Base-by-base conservation (phyloP, 2,797 vertebrate genomes). In the Galagoides demidoff region DNA sequence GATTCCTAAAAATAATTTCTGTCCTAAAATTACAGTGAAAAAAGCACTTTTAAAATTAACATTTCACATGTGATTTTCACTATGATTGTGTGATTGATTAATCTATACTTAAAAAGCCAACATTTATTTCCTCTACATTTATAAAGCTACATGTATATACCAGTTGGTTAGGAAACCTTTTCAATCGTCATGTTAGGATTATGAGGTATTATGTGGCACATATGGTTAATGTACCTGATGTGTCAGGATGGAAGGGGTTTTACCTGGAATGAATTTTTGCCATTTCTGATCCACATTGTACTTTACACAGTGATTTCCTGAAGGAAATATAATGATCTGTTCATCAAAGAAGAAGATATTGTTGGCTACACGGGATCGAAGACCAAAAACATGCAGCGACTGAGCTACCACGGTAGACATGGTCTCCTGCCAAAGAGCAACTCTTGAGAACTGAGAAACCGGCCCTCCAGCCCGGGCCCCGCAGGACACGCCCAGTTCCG, bases 201-300 rank as follows among this genome's bases (percentile, higher is more conserved):
- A 59, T 5, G 45, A 22, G 8, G 57, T 89, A 31, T 17, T 27
- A 74, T 55, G 7, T 66, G 79, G 63, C 63, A 90, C 16, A 63
- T 34, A 45, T 3, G 17, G 43, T 84, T 90, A 61, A 71, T 45
- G 34, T 55, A 25, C 13, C 49, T 52, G 49, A 52, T 25, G 23
- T 22, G 20, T 71, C 70, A 85, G 29, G n/a, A 71, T 52, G 61
- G 5, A 34, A 85, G 94, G 27, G 34, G 52, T 10, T 93, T 94
- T 98, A 99, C 99, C 99, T 99, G 99, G 98, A 95, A 99, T 98
- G 97, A 99, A 99, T 96, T 98, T 98, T 98, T 99, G 99, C 96
- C 98, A 98, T 94, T 98, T 98, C 43, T 99, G 99, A 95, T 98
- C 98, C 4, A 98, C 97, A 98, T 99, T 99, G 95, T 99, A 99